phyloP scores from a whole-genome alignment of 2,888 invertebrate genomes.

The Drosophila fulvimacula region DNA sequence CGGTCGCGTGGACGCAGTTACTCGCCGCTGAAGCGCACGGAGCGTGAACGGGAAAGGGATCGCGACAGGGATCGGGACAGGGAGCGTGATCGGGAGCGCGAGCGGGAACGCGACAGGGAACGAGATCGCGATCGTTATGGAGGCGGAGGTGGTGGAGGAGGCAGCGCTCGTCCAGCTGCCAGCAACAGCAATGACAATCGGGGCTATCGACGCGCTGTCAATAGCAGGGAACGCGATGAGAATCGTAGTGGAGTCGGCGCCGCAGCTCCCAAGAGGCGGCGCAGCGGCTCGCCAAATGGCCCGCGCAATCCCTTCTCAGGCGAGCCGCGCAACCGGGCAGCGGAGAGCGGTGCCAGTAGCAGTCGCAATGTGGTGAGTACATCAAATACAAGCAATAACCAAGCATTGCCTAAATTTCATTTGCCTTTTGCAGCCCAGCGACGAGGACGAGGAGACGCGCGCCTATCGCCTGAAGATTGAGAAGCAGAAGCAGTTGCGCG shows the following conservation, averaged over 20 bases:
- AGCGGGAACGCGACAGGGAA: conserved; percentile 55
- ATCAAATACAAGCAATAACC: no score
- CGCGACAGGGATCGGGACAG: conserved; percentile 69
- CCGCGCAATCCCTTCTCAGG: conserved; percentile 66
- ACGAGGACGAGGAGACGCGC: conserved; percentile 86
- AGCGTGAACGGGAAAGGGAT: conserved; percentile 68
- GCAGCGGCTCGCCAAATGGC: conserved; percentile 80
- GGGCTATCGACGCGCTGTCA: conserved; percentile 70
- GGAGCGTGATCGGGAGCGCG: conserved; percentile 58
- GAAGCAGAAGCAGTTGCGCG: conserved; percentile 85
- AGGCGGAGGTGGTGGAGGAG: conserved; percentile 10
- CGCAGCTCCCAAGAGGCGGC: conserved; percentile 76
- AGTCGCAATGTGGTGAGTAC: conserved; percentile 75
- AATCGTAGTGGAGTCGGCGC: conserved; percentile 61
- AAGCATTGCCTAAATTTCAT: not conserved
- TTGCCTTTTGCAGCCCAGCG: conserved; percentile 72
- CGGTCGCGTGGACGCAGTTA: conserved; percentile 84
- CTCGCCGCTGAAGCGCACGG: conserved; percentile 80
- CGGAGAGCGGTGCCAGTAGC: conserved; percentile 62
- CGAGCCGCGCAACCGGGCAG: conserved; percentile 74
- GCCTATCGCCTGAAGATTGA: conserved; percentile 85
- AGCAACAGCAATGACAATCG: conserved; percentile 44
- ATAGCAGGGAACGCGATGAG: conserved; percentile 79
- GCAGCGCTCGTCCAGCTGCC: conserved; percentile 20
- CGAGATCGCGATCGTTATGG: conserved; percentile 54